These are phyloP conservation scores for Petrocephalus microphthalmus DNA, from an alignment of 2,113 vertebrate species.

Conservation along the genomic window DNA sequence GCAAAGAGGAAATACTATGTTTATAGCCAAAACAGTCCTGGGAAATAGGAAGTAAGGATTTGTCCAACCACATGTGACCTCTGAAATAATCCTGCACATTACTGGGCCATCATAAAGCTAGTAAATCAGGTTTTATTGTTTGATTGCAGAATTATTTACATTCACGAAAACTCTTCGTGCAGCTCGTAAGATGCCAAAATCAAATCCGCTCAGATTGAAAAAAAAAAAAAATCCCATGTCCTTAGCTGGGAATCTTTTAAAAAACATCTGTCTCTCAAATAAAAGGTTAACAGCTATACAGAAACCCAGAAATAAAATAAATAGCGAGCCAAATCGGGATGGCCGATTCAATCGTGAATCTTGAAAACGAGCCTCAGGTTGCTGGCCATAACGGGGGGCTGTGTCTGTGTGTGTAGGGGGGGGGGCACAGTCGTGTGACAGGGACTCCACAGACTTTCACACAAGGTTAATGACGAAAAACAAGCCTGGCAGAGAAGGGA, in stretches of 20 bases:
- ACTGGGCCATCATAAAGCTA: conserved; percentile 21
- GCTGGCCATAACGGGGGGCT: conserved; percentile 40
- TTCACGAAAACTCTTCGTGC: conserved; percentile 16
- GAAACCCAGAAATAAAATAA: conserved; percentile 18
- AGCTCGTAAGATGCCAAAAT: conserved; percentile 21
- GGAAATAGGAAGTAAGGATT: conserved; percentile 18
- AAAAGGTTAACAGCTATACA: not conserved
- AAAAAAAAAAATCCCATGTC: conserved; percentile 20
- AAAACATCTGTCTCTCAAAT: conserved; percentile 9
- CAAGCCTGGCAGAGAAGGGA: conserved; percentile 20
- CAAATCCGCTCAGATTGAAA: conserved; percentile 17
- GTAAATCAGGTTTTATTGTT: conserved; percentile 23
- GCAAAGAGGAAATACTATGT: not conserved
- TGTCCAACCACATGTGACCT: conserved; percentile 21
- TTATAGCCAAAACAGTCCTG: conserved; percentile 9
- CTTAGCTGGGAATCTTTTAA: conserved; percentile 17
- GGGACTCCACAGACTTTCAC: conserved; percentile 41
- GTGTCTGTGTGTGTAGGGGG: not conserved
- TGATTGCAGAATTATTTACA: conserved; percentile 29
- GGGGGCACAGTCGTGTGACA: conserved; percentile 22
- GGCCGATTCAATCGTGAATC: conserved; percentile 13
- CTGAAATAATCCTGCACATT: conserved; percentile 10
- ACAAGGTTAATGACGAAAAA: conserved; percentile 47
- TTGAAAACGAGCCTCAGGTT: conserved; percentile 46
- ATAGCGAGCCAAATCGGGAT: conserved; percentile 25